Base-by-base conservation (phyloP, 2,113 vertebrate species). In the Dasypus novemcinctus region DNA sequence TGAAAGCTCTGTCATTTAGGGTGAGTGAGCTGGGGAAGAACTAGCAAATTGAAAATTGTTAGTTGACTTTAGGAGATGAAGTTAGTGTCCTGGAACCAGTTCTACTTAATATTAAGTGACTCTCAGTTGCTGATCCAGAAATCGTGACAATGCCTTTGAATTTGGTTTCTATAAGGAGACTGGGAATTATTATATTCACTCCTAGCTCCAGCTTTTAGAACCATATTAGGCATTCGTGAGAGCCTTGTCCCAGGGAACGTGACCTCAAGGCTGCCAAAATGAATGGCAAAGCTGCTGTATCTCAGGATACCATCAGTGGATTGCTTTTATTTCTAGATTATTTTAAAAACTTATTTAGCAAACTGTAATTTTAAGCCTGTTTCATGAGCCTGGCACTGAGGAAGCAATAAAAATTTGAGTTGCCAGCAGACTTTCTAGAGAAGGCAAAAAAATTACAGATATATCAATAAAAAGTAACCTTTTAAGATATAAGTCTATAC, bases 71-170 rank as follows among this genome's bases (percentile, higher is more conserved):
- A 81, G 20, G 61, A 46, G 74, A 80, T 54, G 59, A 91, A 89
- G 49, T 7, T 21, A 27, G 75, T 63, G 54, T 54, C 59, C 63
- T 96, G 85, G 88, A 93, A 75, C 43, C 10, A 57, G n/a, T 91
- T 71, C 57, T 71, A n/a, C 91, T 71, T 83, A 95, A 80, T 92
- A 93, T 72, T 95, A 92, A 96, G 90, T 78, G 63, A 78, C 84
- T 90, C 61, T 96, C 46, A 54, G 38, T 95, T 90, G 78, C 68
- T 88, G 79, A 59, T 90, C 72, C 74, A 96, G 91, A 95, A 92
- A 95, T 88, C 57, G 10, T 89, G 92, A 97, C 90, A 95, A 96
- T 94, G 66, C 75, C 96, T 96, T 95, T 95, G 79, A 95, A 78
- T 91, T 84, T 89, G 52, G 91, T 95, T 97, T 97, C 81, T 93